A percentile compares a stretch with the other conserved stretches of the same genome.
phyloP scores from a whole-genome alignment of 2,888 invertebrate species.

The Neoaliturus tenellus region DNA sequence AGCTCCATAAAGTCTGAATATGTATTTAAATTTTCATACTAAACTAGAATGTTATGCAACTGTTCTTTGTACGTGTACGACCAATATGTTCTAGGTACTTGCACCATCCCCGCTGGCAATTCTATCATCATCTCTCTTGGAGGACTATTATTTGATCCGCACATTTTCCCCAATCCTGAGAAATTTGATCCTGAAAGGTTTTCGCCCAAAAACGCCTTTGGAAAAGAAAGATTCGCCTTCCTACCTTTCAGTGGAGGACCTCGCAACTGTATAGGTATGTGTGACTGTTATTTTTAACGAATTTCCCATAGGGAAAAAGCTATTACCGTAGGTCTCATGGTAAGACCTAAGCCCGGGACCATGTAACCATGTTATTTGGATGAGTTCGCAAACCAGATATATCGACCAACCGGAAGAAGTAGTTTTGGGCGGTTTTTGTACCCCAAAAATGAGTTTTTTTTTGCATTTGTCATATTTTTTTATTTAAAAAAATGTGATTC shows the following conservation, averaged over 20 bases:
- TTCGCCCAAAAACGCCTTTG: not conserved
- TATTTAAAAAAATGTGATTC: too few relatives aligned
- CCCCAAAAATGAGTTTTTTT: too few relatives aligned
- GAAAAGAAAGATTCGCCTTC: conserved; percentile 1
- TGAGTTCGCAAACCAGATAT: too few relatives aligned
- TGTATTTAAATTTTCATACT: not conserved
- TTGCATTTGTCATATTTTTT: too few relatives aligned
- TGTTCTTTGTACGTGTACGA: not conserved
- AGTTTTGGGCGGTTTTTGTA: too few relatives aligned
- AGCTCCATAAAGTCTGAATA: not conserved
- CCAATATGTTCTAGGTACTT: conserved; percentile 5
- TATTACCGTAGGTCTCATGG: too few relatives aligned
- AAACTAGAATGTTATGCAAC: not conserved
- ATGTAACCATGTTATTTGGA: too few relatives aligned
- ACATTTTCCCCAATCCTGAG: conserved; percentile 9
- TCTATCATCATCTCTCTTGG: not conserved
- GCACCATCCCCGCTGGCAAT: conserved; percentile 8
- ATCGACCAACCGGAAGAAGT: too few relatives aligned
- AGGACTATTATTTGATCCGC: not conserved
- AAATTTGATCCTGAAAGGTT: conserved; percentile 32
- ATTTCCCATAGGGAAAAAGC: too few relatives aligned
- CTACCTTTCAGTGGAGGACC: conserved; percentile 19
- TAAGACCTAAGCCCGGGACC: too few relatives aligned
- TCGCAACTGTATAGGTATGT: conserved; percentile 28
- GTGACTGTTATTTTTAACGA: too few relatives aligned